phyloP scores from a whole-genome alignment of 2,888 invertebrate genomes.

The Cryptus viduatorius region DNA sequence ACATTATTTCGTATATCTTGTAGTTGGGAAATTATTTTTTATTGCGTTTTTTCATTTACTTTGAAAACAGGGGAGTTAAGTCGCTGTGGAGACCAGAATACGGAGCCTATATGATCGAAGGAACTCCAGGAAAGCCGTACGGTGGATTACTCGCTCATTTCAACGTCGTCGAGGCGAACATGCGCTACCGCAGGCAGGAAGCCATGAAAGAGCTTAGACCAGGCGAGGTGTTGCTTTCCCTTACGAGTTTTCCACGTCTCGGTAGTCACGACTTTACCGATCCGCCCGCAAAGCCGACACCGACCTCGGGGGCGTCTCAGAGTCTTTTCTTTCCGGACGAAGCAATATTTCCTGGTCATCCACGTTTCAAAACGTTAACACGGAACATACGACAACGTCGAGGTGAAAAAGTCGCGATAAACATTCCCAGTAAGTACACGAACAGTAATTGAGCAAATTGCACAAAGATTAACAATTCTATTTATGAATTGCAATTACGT shows the following conservation, averaged over 20 bases:
- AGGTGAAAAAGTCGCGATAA: constrained; percentile 98
- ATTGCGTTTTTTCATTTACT: neutral
- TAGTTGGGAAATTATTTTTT: constrained; percentile 4
- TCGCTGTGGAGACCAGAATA: constrained; percentile 99
- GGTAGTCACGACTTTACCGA: constrained; percentile 96
- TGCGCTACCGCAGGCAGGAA: constrained; percentile 95
- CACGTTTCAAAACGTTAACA: constrained; percentile 96
- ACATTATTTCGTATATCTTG: neutral
- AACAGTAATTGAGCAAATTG: neutral
- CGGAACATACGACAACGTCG: constrained; percentile 96
- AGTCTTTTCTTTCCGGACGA: constrained; percentile 98
- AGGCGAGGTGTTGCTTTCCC: constrained; percentile 94
- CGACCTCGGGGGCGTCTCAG: constrained; percentile 90
- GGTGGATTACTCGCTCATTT: constrained; percentile 98
- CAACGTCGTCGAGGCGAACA: constrained; percentile 99
- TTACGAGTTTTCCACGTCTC: constrained; percentile 97
- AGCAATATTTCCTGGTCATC: constrained; percentile 97
- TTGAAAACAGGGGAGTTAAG: constrained; percentile 87
- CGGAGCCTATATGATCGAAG: constrained; percentile 99
- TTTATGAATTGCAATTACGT: neutral
- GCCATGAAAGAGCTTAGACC: constrained; percentile 90
- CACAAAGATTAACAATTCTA: neutral
- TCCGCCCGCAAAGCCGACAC: constrained; percentile 91
- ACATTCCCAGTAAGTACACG: constrained; percentile 93
- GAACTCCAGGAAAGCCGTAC: constrained; percentile 98